Conservation (phyloP, 2,113 vertebrate species). For the Dissostichus mawsoni region DNA sequence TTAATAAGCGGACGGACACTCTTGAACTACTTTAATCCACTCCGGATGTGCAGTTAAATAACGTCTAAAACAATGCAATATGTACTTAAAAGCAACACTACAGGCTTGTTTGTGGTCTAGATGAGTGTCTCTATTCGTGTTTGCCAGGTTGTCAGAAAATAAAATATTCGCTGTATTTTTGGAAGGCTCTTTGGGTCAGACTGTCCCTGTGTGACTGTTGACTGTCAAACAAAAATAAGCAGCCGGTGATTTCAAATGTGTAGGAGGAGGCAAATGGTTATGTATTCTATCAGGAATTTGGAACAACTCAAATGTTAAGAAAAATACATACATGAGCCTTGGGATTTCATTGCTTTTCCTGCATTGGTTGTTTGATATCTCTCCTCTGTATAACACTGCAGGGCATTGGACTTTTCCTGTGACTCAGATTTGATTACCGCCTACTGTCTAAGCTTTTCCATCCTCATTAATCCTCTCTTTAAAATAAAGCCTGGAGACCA, state of each 20-base stretch:
- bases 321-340: background rate
- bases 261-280: conserved; percentile 16
- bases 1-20: background rate
- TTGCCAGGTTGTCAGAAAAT: conserved; percentile 2
- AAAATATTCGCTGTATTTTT: conserved; percentile 15
- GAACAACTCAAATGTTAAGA: background rate
- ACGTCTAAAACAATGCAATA: conserved; percentile 1
- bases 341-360: background rate
- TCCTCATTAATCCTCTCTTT: conserved; percentile 15
- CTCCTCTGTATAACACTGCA: conserved; percentile 14
- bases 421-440: conserved; percentile 31
- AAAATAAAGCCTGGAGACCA: background rate
- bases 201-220: background rate
- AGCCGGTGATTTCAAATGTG: conserved; percentile 35
- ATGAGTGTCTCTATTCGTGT: background rate
- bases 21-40: background rate
- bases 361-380: background rate
- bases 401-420: conserved; percentile 15
- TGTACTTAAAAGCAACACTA: background rate
- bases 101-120: background rate
- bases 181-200: conserved; percentile 7
- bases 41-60: background rate
- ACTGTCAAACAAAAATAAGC: conserved; percentile 27
- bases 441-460: conserved; percentile 9
- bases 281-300: conserved; percentile 11